These are phyloP conservation scores for Oreonectes daqikongensis DNA, from an alignment of 2,797 vertebrate species.

Conservation along the genomic window DNA sequence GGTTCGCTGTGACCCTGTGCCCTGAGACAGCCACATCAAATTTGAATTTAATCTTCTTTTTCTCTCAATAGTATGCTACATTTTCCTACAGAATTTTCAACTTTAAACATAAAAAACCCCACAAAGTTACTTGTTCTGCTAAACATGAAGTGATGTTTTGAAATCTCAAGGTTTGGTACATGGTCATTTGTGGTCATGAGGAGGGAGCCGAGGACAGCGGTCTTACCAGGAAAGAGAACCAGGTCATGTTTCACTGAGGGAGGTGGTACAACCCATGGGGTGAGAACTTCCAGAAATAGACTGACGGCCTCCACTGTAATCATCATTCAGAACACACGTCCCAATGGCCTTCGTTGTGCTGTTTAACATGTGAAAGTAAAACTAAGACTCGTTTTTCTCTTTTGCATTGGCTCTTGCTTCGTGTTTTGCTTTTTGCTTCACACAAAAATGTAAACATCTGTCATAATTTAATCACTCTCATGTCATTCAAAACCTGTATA, in stretches of 20 bases:
- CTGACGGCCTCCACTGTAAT: conserved; percentile 25
- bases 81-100: background rate
- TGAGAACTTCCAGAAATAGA: conserved; percentile 38
- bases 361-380: background rate
- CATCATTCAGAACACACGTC: conserved; percentile 33
- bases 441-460: no score
- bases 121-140: background rate
- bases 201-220: conserved; percentile 1
- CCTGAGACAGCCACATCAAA: background rate
- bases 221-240: conserved; percentile 59
- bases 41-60: background rate
- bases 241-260: conserved; percentile 61
- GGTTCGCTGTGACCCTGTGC: conserved; percentile 34
- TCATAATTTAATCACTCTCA: no score
- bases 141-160: conserved; percentile 1
- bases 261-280: conserved; percentile 20
- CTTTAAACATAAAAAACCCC: background rate
- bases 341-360: conserved; percentile 15
- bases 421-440: no score
- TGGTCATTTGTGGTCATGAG: conserved; percentile 9
- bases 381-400: background rate
- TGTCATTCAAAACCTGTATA: no score
- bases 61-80: background rate
- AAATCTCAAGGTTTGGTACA: conserved; percentile 21
- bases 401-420: no score